phyloP scores from a whole-genome alignment of 2,888 invertebrate genomes.

The Hypercompe scribonia region DNA sequence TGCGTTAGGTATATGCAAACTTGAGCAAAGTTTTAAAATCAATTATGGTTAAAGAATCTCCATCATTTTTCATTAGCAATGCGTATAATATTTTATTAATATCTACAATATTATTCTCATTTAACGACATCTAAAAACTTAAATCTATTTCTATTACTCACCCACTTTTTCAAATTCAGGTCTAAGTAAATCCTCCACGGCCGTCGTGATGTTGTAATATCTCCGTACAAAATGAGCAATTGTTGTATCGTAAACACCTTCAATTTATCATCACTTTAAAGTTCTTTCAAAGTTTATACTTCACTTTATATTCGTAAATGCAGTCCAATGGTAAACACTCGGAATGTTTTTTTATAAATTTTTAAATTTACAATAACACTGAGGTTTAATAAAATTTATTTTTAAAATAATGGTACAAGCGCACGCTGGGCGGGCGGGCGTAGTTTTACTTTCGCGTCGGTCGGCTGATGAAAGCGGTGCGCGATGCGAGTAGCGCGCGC shows the following conservation, averaged over 20 bases:
- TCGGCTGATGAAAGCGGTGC: conserved; percentile 54
- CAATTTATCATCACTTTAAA: conserved; percentile 45
- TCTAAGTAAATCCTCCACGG: conserved; percentile 53
- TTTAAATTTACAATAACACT: conserved; percentile 30
- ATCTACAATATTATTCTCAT: not conserved
- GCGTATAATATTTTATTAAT: too few relatives aligned
- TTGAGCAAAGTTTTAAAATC: not conserved
- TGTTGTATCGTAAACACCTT: conserved; percentile 53
- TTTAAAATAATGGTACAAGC: conserved; percentile 44
- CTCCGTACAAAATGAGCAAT: conserved; percentile 39
- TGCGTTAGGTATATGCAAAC: too few relatives aligned
- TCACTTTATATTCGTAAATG: conserved; percentile 33
- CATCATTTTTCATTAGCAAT: too few relatives aligned
- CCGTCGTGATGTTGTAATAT: conserved; percentile 58
- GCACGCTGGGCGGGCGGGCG: conserved; percentile 63
- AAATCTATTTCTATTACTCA: conserved; percentile 64
- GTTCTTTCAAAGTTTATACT: conserved; percentile 36
- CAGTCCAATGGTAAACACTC: conserved; percentile 31
- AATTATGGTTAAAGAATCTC: not conserved
- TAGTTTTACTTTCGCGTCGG: conserved; percentile 50
- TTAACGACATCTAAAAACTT: conserved; percentile 20
- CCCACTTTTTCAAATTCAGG: conserved; percentile 76
- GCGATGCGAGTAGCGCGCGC: conserved; percentile 59
- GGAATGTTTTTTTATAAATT: conserved; percentile 24
- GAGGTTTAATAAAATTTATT: conserved; percentile 41